A percentile compares a stretch with the other conserved stretches of the same genome.
Conservation (phyloP, 2,113 vertebrate genomes). For the Axis porcinus region DNA sequence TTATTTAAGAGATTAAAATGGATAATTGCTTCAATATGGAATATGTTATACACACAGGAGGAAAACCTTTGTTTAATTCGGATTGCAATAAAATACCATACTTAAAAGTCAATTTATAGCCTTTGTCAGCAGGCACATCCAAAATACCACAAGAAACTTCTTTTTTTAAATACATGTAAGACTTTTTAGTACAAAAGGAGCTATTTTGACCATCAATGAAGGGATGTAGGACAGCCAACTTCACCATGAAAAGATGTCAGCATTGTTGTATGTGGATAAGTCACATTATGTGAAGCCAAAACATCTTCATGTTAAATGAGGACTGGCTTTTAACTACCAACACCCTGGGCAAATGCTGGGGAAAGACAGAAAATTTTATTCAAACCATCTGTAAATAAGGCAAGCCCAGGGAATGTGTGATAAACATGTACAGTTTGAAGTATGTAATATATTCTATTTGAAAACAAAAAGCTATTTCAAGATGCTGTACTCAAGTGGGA, state of each 20-base stretch:
- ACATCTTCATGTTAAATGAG: constrained; percentile 49
- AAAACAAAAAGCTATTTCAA: constrained; percentile 66
- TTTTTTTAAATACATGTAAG: constrained; percentile 27
- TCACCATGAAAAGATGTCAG: neutral
- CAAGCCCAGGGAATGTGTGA: constrained; percentile 48
- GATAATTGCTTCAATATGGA: constrained; percentile 54
- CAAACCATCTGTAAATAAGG: constrained; percentile 66
- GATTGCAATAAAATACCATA: constrained; percentile 29
- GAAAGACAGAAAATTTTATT: constrained; percentile 46
- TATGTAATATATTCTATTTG: constrained; percentile 62
- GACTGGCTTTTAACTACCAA: constrained; percentile 45
- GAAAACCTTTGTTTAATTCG: constrained; percentile 61
- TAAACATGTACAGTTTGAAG: constrained; percentile 65
- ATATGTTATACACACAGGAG: neutral
- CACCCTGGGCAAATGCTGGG: constrained; percentile 19
- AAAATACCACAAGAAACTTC: constrained; percentile 8
- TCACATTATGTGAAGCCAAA: constrained; percentile 36
- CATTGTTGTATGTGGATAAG: constrained; percentile 31
- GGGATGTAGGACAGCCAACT: neutral
- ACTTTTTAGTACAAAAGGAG: constrained; percentile 31
- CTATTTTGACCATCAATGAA: constrained; percentile 37
- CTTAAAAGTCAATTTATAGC: constrained; percentile 58
- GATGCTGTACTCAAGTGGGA: constrained; percentile 24
- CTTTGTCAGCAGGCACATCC: constrained; percentile 36
- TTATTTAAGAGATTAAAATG: constrained; percentile 60